Evolutionary conservation across 2,113 vertebrate species (phyloP).

Genomic region (Abramis brama): DNA sequence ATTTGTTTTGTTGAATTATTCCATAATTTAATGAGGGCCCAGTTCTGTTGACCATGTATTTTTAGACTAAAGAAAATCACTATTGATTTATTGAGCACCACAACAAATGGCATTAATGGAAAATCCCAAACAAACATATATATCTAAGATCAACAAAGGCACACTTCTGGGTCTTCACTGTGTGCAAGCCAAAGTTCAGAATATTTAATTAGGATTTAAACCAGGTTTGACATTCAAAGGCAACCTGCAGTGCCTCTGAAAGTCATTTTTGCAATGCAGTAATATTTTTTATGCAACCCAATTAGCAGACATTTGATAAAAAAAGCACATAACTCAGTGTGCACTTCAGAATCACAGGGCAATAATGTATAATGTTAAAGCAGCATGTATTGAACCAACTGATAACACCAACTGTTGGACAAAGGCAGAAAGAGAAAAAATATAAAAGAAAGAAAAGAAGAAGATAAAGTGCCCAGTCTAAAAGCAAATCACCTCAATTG

Average conservation of each 20-base stretch:
- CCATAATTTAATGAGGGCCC: too few relatives aligned
- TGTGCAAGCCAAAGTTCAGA: not conserved
- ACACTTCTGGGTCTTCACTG: not conserved
- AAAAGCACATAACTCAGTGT: not conserved
- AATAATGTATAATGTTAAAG: not conserved
- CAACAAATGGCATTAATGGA: not conserved
- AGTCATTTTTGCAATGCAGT: not conserved
- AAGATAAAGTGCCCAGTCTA: not conserved
- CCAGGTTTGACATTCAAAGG: not conserved
- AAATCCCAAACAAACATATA: not conserved
- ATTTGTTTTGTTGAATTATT: too few relatives aligned
- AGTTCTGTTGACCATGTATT: not conserved
- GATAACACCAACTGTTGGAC: not conserved
- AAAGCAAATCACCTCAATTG: constrained; percentile 23
- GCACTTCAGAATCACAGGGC: not conserved
- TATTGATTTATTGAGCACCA: not conserved
- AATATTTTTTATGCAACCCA: not conserved
- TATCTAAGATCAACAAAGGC: not conserved
- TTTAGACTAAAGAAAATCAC: not conserved
- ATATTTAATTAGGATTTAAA: not conserved
- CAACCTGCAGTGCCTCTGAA: not conserved
- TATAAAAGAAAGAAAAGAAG: not conserved
- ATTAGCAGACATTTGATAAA: not conserved
- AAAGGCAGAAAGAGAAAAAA: not conserved
- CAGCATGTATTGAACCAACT: not conserved